A percentile compares a stretch with the other conserved stretches of the same genome.
Conservation (phyloP, 2,797 vertebrate genomes). For the Halcyon chelicuti region DNA sequence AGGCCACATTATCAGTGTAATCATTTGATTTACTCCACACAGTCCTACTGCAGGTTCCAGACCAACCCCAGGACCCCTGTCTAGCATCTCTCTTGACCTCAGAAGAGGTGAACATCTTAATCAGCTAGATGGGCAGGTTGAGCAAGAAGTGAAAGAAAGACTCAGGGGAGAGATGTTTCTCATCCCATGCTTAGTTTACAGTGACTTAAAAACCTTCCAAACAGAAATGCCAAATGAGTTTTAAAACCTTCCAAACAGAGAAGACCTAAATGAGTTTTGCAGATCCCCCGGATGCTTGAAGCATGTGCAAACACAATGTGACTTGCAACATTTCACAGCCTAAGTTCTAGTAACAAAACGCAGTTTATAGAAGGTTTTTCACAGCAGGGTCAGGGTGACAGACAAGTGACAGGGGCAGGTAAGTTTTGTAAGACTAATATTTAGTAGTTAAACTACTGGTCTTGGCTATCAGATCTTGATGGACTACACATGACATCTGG, state of each 20-base stretch:
- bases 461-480: background rate
- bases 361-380: background rate
- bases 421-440: background rate
- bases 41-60: background rate
- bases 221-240: slow-evolving; percentile 28
- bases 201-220: slow-evolving; percentile 46
- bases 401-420: background rate
- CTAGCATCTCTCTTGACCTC: background rate
- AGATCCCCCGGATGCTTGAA: slow-evolving; percentile 10
- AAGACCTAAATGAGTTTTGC: slow-evolving; percentile 62
- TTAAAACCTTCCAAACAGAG: slow-evolving; percentile 53
- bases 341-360: background rate
- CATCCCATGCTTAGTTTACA: slow-evolving; percentile 21
- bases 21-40: background rate
- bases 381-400: background rate
- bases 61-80: background rate
- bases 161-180: background rate
- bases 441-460: background rate
- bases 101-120: background rate
- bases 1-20: background rate
- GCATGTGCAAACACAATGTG: background rate
- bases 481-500: background rate
- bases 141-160: background rate
- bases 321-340: background rate
- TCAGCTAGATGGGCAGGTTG: background rate